Evolutionary conservation across 1,140 invertebrate genomes (phyloP), one percentile per base, ranked within the genome.

Genomic region (Lineus longissimus): DNA sequence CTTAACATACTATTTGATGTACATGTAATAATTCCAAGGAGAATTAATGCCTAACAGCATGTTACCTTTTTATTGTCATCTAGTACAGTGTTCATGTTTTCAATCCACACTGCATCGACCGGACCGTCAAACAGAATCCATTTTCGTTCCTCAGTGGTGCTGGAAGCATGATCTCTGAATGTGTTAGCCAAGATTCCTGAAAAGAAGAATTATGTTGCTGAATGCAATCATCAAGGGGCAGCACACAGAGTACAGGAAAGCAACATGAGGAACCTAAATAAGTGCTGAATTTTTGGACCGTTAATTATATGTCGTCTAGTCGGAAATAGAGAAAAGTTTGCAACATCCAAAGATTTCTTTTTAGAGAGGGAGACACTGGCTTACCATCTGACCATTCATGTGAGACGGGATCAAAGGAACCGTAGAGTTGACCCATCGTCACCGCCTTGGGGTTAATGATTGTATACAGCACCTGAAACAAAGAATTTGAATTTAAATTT

Each of bases 151-250:
- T 71, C 66, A n/a, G 75, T 66, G 6, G 70, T 72, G 57, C 73
- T 76, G 6, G 75, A 70, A 0, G 80, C 80, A 69, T 81, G 80
- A 43, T 81, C 79, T 59, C 81, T 63, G 63, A 83, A 83, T 27
- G 78, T 81, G 63, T 81, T 81, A 23, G 81, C 80, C 41, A 83
- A 55, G 27, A 96, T 87, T 63, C 86, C 85, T 86, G 64, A 58
- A 61, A 67, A 68, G 55, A 27, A 54, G 55, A 61, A 43, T 27
- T 11, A 51, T 6, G 55, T 2, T 45, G 40, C n/a, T 56, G n/a
- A 60, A n/a, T 11, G 13, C 23, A 23, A 59, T 55, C 41, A 43
- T 13, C 51, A 55, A 15, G 11, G 51, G 11, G 23, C 22, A 11
- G 2, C 30, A 15, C n/a, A 15, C 11, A 0, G 4, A 15, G 23